Conservation (phyloP, 2,888 invertebrate genomes). For the Phania funesta region DNA sequence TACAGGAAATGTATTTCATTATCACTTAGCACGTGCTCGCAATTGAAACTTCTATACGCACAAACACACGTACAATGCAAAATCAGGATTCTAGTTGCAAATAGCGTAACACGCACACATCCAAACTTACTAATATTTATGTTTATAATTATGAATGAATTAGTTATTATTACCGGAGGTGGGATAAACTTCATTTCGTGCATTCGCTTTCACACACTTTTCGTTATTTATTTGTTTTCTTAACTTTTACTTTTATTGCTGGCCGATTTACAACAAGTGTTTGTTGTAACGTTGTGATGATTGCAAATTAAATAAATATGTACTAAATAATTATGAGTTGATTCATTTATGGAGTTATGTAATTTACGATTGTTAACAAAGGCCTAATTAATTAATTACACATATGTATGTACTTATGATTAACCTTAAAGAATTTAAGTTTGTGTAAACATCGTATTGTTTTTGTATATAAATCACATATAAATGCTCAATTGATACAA, state of each 20-base stretch:
- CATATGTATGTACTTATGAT: no score
- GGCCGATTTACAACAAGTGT: constrained; percentile 8
- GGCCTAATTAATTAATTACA: no score
- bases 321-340: constrained; percentile 3
- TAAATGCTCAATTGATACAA: constrained; percentile 12
- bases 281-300: no score
- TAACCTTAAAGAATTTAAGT: no score
- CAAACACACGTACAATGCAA: background rate
- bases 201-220: background rate
- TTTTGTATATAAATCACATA: background rate
- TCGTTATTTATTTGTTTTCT: no score
- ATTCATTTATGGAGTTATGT: background rate
- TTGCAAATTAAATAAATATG: no score
- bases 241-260: constrained; percentile 29
- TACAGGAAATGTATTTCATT: constrained; percentile 67
- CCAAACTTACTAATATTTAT: background rate
- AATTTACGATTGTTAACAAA: no score
- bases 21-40: constrained; percentile 66
- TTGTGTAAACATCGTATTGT: no score
- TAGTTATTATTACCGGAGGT: constrained; percentile 56
- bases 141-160: background rate
- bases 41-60: constrained; percentile 27
- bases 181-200: constrained; percentile 40
- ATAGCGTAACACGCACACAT: background rate
- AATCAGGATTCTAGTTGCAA: background rate